A percentile compares a stretch with the other conserved stretches of the same genome.
These are phyloP conservation scores for Parotocinclus haroldoi DNA, from an alignment of 2,797 vertebrate species.

Conservation along the genomic window DNA sequence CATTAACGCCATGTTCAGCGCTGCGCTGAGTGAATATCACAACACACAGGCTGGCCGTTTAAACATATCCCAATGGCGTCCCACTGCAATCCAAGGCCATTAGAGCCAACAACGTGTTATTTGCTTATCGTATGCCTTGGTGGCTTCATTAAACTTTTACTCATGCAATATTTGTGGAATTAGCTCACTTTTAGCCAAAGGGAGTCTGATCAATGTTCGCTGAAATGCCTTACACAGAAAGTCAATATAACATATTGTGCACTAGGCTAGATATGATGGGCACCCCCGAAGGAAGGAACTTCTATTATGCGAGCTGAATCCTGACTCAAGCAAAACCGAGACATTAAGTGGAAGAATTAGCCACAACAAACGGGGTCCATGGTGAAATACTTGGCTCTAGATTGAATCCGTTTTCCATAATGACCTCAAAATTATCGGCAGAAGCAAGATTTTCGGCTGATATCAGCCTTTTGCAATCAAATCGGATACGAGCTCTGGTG, in stretches of 20 bases:
- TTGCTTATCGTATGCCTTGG: slow-evolving; percentile 53
- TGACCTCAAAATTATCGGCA: slow-evolving; percentile 30
- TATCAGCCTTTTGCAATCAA: slow-evolving; percentile 26
- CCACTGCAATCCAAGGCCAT: slow-evolving; percentile 47
- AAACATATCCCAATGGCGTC: slow-evolving; percentile 17
- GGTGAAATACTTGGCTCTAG: slow-evolving; percentile 31
- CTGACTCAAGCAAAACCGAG: slow-evolving; percentile 43
- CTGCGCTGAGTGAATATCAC: slow-evolving; percentile 11
- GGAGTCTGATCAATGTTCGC: slow-evolving; percentile 60
- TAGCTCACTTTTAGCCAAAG: slow-evolving; percentile 63
- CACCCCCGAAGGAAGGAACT: slow-evolving; percentile 25
- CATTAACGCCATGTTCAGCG: slow-evolving; percentile 18
- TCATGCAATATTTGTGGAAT: slow-evolving; percentile 64
- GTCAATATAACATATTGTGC: slow-evolving; percentile 70
- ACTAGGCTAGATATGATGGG: slow-evolving; percentile 46
- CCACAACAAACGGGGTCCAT: slow-evolving; percentile 39
- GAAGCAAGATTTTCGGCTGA: slow-evolving; percentile 32
- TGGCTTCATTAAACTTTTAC: slow-evolving; percentile 64
- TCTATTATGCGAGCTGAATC: slow-evolving; percentile 28
- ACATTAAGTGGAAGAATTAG: slow-evolving; percentile 47
- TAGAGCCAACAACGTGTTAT: slow-evolving; percentile 44
- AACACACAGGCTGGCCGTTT: slow-evolving; percentile 7
- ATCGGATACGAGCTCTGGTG: slow-evolving; percentile 9
- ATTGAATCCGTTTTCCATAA: slow-evolving; percentile 45
- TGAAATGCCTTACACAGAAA: slow-evolving; percentile 55